Conservation (phyloP, 2,888 invertebrate species). For the Corbicula japonica region DNA sequence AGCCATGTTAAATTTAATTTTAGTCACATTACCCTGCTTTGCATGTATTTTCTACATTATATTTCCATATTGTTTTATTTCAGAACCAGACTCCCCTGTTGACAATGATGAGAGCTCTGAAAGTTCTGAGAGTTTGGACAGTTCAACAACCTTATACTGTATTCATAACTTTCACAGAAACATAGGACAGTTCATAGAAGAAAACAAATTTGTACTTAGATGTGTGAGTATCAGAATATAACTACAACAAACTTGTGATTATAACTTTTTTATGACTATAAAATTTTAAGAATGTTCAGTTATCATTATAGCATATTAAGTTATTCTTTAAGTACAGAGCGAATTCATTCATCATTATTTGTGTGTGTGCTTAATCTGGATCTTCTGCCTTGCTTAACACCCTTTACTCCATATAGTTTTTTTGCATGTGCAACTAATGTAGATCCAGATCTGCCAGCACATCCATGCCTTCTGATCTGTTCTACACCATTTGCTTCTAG, state of each 20-base stretch:
- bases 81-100: conserved; percentile 35
- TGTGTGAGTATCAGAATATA: conserved; percentile 26
- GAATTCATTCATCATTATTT: neutral
- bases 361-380: neutral
- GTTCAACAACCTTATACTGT: conserved; percentile 40
- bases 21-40: too few relatives aligned
- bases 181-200: conserved; percentile 42
- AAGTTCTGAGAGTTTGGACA: conserved; percentile 7
- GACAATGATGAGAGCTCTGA: conserved; percentile 19
- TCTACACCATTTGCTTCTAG: too few relatives aligned
- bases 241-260: neutral
- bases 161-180: conserved; percentile 50
- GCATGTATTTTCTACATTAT: too few relatives aligned
- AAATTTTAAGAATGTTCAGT: neutral
- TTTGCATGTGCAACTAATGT: too few relatives aligned
- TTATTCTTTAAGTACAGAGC: neutral
- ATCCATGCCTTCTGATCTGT: too few relatives aligned
- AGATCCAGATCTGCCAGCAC: too few relatives aligned
- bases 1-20: too few relatives aligned
- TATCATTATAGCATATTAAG: neutral
- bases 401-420: too few relatives aligned
- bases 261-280: neutral
- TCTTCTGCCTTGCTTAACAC: neutral
- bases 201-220: conserved; percentile 31
- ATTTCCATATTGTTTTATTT: neutral